Evolutionary conservation across 2,888 invertebrate genomes (phyloP), one percentile per base, ranked within the genome.

Genomic region (Ophioninae sp.): DNA sequence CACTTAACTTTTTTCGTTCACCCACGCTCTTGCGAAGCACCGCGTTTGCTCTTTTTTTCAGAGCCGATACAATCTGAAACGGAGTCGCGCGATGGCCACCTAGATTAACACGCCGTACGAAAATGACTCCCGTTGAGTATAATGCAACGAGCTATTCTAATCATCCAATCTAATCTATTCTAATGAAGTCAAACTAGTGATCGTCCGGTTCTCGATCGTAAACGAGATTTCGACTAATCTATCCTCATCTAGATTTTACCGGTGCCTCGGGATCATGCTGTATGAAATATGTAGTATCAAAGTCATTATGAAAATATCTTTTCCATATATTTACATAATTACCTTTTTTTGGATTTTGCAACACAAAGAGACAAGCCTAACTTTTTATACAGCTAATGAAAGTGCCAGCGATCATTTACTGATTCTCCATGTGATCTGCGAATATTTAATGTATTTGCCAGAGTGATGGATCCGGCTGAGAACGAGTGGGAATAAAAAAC

Each of bases 1-100:
- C 68, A 10, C 68, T 44, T 44, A 68, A 68, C 51, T 51, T 68
- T 51, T n/a, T 23, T 13, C 44, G 44, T 68, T 68, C 20, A 17
- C 51, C 51, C 51, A 44, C 68, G 22, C 30, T 65, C 37, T 10
- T n/a, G 13, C 65, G n/a, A n/a, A 37, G n/a, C 39, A 51, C 51
- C 17, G 51, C 51, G 23, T 51, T 51, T 51, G 51, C 51, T 51
- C 51, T 51, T 51, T 51, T 51, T 51, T 51, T 13, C 51, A 17
- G 51, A 51, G 51, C 51, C 13, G 51, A 51, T 51, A 51, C 51
- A 13, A 17, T 51, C 51, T 51, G 51, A 17, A 51, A 51, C 17
- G 51, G 17, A 51, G 51, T 51, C 51, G 51, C 13, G 13, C 51
- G 51, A 51, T 51, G 17, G 17, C 51, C 51, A 51, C 51, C 17